Evolutionary conservation across 2,113 vertebrate genomes (phyloP).

Genomic region (Neolamprologus tretocephalus): DNA sequence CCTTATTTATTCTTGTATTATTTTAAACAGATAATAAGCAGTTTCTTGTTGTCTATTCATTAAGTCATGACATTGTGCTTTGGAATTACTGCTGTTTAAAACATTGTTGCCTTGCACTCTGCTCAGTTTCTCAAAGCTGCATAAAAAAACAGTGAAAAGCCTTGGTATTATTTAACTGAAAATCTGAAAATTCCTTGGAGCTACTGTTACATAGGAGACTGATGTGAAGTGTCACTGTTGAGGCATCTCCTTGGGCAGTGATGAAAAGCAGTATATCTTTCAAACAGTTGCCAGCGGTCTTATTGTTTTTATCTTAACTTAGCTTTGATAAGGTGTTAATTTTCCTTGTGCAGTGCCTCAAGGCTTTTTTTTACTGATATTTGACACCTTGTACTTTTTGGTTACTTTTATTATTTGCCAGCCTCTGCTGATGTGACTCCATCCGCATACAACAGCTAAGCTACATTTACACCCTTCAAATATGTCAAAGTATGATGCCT

Average conservation of each 20-base stretch:
- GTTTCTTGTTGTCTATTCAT: neutral
- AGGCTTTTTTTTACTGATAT: neutral
- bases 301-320: constrained; percentile 3
- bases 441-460: neutral
- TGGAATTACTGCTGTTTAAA: neutral
- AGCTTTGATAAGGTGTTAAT: constrained; percentile 50
- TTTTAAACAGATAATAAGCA: neutral
- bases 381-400: neutral
- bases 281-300: constrained; percentile 13
- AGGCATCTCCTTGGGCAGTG: neutral
- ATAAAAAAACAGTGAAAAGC: neutral
- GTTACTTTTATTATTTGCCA: neutral
- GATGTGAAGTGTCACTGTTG: neutral
- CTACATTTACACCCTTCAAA: neutral
- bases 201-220: neutral
- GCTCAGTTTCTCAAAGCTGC: neutral
- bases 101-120: neutral
- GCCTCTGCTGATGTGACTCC: neutral
- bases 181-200: neutral
- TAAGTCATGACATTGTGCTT: neutral
- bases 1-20: neutral
- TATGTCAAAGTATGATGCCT: neutral
- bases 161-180: neutral
- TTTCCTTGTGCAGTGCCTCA: neutral
- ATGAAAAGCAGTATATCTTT: constrained; percentile 12